Base-by-base conservation (phyloP, 2,113 vertebrate genomes). In the Gymnorhina tibicen region DNA sequence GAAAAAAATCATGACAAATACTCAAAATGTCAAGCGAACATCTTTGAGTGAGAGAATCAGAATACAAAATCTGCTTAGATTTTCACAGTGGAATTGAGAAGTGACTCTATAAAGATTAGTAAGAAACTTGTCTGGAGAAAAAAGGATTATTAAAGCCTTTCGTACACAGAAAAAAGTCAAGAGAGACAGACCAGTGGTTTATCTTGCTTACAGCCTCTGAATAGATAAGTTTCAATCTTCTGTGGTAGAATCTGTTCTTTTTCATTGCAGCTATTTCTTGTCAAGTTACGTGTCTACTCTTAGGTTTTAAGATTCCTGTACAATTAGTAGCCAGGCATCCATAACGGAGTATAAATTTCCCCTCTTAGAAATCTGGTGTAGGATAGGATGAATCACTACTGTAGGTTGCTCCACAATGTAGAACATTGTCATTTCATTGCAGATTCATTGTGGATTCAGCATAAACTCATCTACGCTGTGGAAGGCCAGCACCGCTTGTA, bases 11-110 rank as follows among this genome's bases (percentile, higher is more conserved):
- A n/a, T 69, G 70, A 90, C 41, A 91, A 60, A 72, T 81, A 39
- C 8, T 84, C 68, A 82, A 91, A 91, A 83, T 4, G 1, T 77
- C 14, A 33, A 87, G n/a, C 2, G 0, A 85, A 60, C 8, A 10
- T 64, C 63, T 77, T n/a, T n/a, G 26, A 95, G 59, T 59, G 55
- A 94, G 24, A 91, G 28, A 90, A 93, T 93, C 75, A 67, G 74
- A 91, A 16, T 26, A 50, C 12, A 58, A 86, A 93, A 95, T 94
- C 92, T 95, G 46, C 85, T 93, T 83, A 83, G 63, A 59, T 91
- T 73, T 80, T 77, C 72, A 92, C 50, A 90, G 69, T 0, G 3
- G 86, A 92, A 79, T 69, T 80, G 37, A 86, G 75, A 94, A 88
- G 21, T 86, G 83, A 77, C 33, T 93, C 35, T 91, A 27, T 37